Evolutionary conservation across 2,888 invertebrate genomes (phyloP), one percentile per base, ranked within the genome.

Genomic region (Diogma glabrata): DNA sequence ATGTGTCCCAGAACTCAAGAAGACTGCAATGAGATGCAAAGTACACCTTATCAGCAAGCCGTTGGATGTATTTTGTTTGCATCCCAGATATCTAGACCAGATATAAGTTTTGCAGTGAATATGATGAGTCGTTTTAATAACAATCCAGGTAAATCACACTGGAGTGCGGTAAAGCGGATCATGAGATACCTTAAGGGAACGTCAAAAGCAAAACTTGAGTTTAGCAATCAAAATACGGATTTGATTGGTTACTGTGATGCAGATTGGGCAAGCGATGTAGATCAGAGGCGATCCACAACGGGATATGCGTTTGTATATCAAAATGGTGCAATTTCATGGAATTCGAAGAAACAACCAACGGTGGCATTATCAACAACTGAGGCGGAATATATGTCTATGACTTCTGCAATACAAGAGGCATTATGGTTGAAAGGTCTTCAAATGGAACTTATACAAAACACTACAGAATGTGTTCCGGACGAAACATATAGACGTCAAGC

Each of bases 361-460:
- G 5, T 33, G 33, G 5, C 33, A 16, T 33, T 33, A 33, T 33
- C 12, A 6, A 33, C 10, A 16, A 33, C 33, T 16, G 5, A 33
- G 8, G 33, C 33, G 33, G 33, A 33, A 33, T 33, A 33, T 4
- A 49, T 49, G 49, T 28, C 20, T 20, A 38, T 49, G 14, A 51
- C 43, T n/a, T 47, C 52, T 14, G 50, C 48, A 3, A 54, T 54
- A 14, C 53, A 54, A 16, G 54, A 54, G 28, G 50, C 48, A n/a
- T 36, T 46, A 14, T 54, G 51, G 52, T 45, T 54, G 22, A 49
- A 54, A 40, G 14, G 52, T 17, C 20, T 52, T 28, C 33, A 48
- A 36, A 30, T 20, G 20, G 53, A 53, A 30, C 33, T 49, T 9
- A 48, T 47, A 12, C 36, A 33, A 33, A 33, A 33, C 5, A 12